A percentile compares a stretch with the other conserved stretches of the same genome.
Conservation (phyloP, 2,113 vertebrate species). For the Cranoglanis bouderius region DNA sequence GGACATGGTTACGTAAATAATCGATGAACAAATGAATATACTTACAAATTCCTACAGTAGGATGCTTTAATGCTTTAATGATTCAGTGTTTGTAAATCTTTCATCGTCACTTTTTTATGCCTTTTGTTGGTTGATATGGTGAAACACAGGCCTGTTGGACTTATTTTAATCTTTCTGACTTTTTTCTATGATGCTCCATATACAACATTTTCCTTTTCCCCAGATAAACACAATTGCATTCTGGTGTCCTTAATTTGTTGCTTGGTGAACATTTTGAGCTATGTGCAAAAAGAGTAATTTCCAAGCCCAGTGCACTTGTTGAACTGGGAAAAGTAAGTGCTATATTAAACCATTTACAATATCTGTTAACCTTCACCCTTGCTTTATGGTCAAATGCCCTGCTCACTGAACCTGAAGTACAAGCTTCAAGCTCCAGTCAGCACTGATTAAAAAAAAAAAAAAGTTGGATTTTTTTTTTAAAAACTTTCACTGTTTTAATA, state of each 20-base stretch:
- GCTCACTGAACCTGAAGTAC: conserved; percentile 13
- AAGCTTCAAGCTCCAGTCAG: conserved; percentile 8
- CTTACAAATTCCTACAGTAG: background rate
- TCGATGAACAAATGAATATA: background rate
- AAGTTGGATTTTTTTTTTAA: background rate
- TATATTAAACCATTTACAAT: conserved; percentile 25
- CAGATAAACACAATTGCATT: background rate
- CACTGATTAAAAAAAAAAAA: background rate
- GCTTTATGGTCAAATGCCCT: conserved; percentile 12
- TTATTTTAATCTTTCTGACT: background rate
- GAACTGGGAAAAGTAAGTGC: conserved; percentile 9
- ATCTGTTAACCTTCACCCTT: conserved; percentile 25
- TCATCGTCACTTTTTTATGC: background rate
- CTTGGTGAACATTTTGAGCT: background rate
- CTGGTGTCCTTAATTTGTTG: conserved; percentile 4
- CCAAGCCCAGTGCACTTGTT: background rate
- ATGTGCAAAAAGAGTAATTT: conserved; percentile 5
- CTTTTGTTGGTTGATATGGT: background rate
- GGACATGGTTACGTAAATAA: conserved; percentile 7
- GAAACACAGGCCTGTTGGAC: background rate
- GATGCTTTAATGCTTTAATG: background rate
- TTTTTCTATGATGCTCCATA: background rate
- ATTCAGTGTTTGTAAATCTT: background rate
- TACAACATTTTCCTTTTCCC: background rate
- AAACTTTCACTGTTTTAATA: background rate